Conservation (phyloP, 2,888 invertebrate genomes). For the Harpalus rubripes region DNA sequence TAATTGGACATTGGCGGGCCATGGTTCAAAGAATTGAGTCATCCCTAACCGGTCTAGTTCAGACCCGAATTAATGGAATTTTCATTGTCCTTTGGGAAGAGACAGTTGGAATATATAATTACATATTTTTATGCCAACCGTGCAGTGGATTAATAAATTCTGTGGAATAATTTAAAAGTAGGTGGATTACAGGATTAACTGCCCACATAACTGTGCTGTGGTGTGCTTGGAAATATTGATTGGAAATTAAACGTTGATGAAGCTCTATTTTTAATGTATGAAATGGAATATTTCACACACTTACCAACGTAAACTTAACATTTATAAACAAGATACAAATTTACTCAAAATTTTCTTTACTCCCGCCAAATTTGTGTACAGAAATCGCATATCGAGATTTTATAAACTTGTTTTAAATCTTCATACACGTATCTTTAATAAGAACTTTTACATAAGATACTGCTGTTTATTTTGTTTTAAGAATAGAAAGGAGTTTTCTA, state of each 20-base stretch:
- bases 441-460: too few relatives aligned
- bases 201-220: not conserved
- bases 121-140: not conserved
- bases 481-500: too few relatives aligned
- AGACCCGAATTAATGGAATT: conserved; percentile 25
- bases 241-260: not conserved
- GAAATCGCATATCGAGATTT: too few relatives aligned
- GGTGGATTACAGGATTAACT: not conserved
- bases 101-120: conserved; percentile 23
- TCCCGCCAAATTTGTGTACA: not conserved
- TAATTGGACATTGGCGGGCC: conserved; percentile 33
- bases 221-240: not conserved
- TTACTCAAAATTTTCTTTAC: not conserved
- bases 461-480: too few relatives aligned
- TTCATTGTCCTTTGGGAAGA: conserved; percentile 9
- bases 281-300: not conserved
- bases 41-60: conserved; percentile 1
- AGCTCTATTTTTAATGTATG: not conserved
- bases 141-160: not conserved
- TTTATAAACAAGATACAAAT: not conserved
- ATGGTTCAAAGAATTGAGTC: conserved; percentile 47
- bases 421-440: too few relatives aligned
- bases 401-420: too few relatives aligned
- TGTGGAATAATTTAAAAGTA: conserved; percentile 17
- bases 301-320: not conserved